Evolutionary conservation across 2,113 vertebrate genomes (phyloP), one percentile per base, ranked within the genome.

Genomic region (Anoura caudifer): DNA sequence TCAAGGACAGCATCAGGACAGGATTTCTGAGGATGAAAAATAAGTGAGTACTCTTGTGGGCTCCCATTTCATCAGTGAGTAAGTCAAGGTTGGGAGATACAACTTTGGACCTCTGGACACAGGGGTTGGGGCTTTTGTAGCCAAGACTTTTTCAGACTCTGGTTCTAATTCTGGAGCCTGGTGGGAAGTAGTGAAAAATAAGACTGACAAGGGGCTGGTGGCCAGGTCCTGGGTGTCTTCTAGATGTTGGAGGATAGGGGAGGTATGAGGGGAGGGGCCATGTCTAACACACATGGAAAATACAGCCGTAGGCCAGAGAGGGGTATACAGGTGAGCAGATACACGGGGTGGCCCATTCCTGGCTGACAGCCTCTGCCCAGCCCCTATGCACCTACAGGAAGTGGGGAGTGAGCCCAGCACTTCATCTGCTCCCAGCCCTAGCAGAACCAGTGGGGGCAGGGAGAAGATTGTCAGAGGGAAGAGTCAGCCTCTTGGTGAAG

Each of bases 321-420:
- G 14, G 31, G 28, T 19, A 6, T 7, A 36, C 19, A 59, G 31
- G 7, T 5, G 17, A 20, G 28, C 41, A 59, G 95, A 59, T 56
- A 20, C 1, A 22, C 3, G 2, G 0, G 63, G 26, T 2, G 11
- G n/a, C 28, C 28, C 17, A 0, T 10, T 12, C 31, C 41, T 6
- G 22, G 33, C 26, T 4, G 19, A 38, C 24, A 31, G 2, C 33
- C 69, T 41, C 31, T 43, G 47, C 12, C 92, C 36, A 26, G 56
- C 14, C 24, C 36, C 5, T 3, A 9, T 8, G 82, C 2, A n/a
- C 36, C 70, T 70, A 12, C 7, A 65, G 61, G 50, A 69, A 52
- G 43, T 26, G 10, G n/a, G 7, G 26, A 2, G 0, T 36, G 38
- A 52, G 11, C 14, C 24, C 59, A 61, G 59, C 59, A 28, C 59